A percentile compares a stretch with the other conserved stretches of the same genome.
phyloP scores from a whole-genome alignment of 37 sponge, comb jelly and placozoan genomes.

The Halichondria panicea region DNA sequence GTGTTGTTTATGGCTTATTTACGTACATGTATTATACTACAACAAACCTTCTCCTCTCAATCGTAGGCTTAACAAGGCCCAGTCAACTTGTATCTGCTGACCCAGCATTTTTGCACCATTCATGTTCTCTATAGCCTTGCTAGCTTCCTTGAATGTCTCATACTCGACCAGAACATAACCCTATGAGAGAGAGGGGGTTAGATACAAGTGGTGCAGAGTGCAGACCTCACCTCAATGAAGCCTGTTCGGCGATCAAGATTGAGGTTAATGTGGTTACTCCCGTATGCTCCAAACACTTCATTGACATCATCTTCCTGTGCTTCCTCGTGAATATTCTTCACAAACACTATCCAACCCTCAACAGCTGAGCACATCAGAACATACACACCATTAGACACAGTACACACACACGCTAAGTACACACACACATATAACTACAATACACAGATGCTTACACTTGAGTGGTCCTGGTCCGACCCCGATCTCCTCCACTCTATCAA shows the following conservation, averaged over 20 bases:
- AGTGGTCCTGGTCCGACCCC: constrained; percentile 61
- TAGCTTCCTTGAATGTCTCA: constrained; percentile 89
- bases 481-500: constrained; percentile 17
- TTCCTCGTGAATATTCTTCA: constrained; percentile 93
- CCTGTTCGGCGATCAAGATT: constrained; percentile 98
- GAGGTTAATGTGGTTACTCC: constrained; percentile 94
- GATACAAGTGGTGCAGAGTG: too few relatives aligned
- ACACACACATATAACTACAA: too few relatives aligned
- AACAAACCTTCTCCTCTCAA: constrained; percentile 8
- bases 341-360: constrained; percentile 99
- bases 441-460: constrained; percentile 84
- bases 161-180: constrained; percentile 89
- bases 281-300: constrained; percentile 95
- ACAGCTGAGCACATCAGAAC: too few relatives aligned
- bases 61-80: too few relatives aligned
- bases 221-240: constrained; percentile 91
- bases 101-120: constrained; percentile 87
- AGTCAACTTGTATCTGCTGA: constrained; percentile 83
- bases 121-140: constrained; percentile 79
- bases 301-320: constrained; percentile 95
- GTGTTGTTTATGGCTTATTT: too few relatives aligned
- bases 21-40: too few relatives aligned
- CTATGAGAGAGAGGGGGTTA: too few relatives aligned
- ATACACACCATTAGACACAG: too few relatives aligned
- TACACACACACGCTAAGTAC: too few relatives aligned